Evolutionary conservation across 2,888 invertebrate species (phyloP).

Genomic region (Acronicta aceris): DNA sequence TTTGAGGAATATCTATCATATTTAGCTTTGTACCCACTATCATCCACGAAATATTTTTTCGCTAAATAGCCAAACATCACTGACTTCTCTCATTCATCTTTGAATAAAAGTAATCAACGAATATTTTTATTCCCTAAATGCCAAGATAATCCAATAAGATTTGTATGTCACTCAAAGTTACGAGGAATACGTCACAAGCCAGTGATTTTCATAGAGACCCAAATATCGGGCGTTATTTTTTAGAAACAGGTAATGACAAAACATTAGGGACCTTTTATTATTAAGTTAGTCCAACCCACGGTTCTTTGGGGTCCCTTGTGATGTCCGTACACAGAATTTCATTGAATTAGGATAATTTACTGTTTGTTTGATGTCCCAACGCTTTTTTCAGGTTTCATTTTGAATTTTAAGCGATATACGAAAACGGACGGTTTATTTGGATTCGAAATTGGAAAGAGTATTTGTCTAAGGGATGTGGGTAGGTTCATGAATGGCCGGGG

Average conservation of each 20-base stretch:
- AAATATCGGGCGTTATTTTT: slow-evolving; percentile 57
- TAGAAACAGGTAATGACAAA: slow-evolving; percentile 65
- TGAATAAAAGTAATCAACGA: not conserved
- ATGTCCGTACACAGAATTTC: slow-evolving; percentile 62
- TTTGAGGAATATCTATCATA: no score
- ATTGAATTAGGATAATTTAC: slow-evolving; percentile 81
- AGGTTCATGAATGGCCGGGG: slow-evolving; percentile 21
- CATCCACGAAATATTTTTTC: no score
- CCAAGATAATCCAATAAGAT: slow-evolving; percentile 19
- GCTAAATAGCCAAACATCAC: no score
- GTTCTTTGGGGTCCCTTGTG: slow-evolving; percentile 58
- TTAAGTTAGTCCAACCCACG: slow-evolving; percentile 70
- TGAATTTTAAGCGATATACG: slow-evolving; percentile 44
- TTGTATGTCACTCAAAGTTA: slow-evolving; percentile 14
- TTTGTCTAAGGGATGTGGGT: slow-evolving; percentile 19
- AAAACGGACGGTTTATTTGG: slow-evolving; percentile 39
- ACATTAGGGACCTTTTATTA: slow-evolving; percentile 75
- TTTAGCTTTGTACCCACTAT: no score
- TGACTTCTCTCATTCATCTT: no score
- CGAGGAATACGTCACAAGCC: slow-evolving; percentile 20
- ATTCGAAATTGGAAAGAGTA: slow-evolving; percentile 15
- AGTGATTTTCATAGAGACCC: slow-evolving; percentile 21
- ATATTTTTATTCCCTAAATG: slow-evolving; percentile 14
- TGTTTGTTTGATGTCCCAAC: slow-evolving; percentile 73
- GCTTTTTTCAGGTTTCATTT: slow-evolving; percentile 52